Percentiles rank a stretch among this genome's conserved stretches.
Evolutionary conservation across 2,888 invertebrate species (phyloP).

Genomic region (Leuctra nigra): DNA sequence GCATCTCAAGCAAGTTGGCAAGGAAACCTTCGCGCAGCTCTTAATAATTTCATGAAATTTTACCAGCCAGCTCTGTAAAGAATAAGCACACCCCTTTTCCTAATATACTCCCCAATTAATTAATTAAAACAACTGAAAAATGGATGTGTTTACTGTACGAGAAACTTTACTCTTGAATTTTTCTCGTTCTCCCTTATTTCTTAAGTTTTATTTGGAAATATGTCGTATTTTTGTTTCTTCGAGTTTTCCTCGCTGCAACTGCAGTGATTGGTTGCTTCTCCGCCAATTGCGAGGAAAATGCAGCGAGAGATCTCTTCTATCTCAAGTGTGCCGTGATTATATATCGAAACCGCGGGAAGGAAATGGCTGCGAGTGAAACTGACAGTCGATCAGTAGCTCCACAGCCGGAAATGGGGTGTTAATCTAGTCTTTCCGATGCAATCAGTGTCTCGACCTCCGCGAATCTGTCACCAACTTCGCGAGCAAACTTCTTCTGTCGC

Average conservation of each 20-base stretch:
- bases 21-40: constrained; percentile 22
- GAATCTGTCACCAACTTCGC: background rate
- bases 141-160: constrained; percentile 25
- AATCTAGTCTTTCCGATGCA: background rate
- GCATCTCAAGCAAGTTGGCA: constrained; percentile 23
- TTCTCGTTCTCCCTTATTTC: background rate
- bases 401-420: constrained; percentile 13
- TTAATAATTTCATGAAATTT: constrained; percentile 28
- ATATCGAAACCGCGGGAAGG: constrained; percentile 2
- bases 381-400: constrained; percentile 11
- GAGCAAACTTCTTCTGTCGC: too few species aligned
- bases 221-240: background rate
- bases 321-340: too few species aligned
- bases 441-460: background rate
- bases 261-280: too few species aligned
- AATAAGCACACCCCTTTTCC: constrained; percentile 24
- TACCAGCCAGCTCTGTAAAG: constrained; percentile 26
- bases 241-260: too few species aligned
- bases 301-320: too few species aligned
- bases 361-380: constrained; percentile 7
- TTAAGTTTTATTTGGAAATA: too few species aligned
- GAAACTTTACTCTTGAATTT: constrained; percentile 15
- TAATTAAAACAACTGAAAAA: constrained; percentile 28
- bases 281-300: too few species aligned
- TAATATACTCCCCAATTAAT: constrained; percentile 28